Evolutionary conservation across 1,140 invertebrate species (phyloP).

Genomic region (Drosophila auraria): DNA sequence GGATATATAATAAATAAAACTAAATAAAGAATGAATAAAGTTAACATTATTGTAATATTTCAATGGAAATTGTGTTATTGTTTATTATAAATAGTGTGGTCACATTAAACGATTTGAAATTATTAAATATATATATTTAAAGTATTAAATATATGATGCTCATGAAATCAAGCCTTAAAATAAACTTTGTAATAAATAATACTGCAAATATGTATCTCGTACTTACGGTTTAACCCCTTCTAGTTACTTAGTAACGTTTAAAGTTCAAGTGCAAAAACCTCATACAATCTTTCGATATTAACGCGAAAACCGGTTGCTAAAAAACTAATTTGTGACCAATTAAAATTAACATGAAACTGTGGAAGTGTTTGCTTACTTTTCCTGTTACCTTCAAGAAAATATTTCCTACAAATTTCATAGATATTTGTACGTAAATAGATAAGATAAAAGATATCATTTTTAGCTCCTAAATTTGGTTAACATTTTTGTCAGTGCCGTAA

Average conservation of each 20-base stretch:
- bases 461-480: too few species aligned
- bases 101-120: too few species aligned
- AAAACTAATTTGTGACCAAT: slow-evolving; percentile 13
- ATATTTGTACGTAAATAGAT: too few species aligned
- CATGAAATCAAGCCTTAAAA: too few species aligned
- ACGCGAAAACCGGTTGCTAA: slow-evolving; percentile 29
- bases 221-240: not conserved
- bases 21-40: not conserved
- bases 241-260: not conserved
- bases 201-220: too few species aligned
- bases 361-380: not conserved
- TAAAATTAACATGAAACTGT: slow-evolving; percentile 2
- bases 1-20: not conserved
- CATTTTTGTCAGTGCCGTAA: not conserved
- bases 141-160: too few species aligned
- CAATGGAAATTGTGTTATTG: too few species aligned
- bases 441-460: not conserved
- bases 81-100: too few species aligned
- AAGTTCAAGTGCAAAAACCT: slow-evolving; percentile 26
- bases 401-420: too few species aligned
- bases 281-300: slow-evolving; percentile 13
- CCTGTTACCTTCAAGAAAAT: not conserved
- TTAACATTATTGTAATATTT: not conserved
- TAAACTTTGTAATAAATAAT: too few species aligned
- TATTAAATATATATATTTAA: too few species aligned